Conservation (phyloP, 2,888 invertebrate species). For the Microchrysa polita region DNA sequence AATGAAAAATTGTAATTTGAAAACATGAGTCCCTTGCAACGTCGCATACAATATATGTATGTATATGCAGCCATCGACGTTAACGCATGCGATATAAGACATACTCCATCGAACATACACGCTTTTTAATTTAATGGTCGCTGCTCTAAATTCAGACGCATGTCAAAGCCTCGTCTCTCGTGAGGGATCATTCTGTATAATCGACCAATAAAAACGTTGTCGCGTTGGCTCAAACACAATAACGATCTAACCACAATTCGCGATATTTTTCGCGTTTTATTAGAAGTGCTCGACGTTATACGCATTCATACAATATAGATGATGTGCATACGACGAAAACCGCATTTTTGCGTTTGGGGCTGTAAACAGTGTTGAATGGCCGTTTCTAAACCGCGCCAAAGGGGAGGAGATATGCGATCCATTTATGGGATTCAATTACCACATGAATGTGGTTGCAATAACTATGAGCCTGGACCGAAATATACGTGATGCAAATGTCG, state of each 20-base stretch:
- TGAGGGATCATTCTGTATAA: background rate
- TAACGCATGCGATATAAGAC: too few relatives aligned
- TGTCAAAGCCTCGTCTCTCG: conserved; percentile 31
- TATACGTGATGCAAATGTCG: too few relatives aligned
- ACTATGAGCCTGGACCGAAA: background rate
- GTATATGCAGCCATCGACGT: too few relatives aligned
- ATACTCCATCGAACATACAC: background rate
- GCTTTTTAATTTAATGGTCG: conserved; percentile 35
- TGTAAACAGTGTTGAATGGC: background rate
- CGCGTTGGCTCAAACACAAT: conserved; percentile 27
- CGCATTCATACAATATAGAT: too few relatives aligned
- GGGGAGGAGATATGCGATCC: conserved; percentile 35
- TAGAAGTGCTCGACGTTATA: conserved; percentile 34
- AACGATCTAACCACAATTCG: conserved; percentile 47
- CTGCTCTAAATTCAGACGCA: conserved; percentile 48
- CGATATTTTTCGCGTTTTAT: conserved; percentile 51
- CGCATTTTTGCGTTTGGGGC: conserved; percentile 15
- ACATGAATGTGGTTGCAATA: conserved; percentile 19
- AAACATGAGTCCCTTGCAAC: too few relatives aligned
- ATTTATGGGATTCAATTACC: conserved; percentile 39
- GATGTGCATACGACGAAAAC: conserved; percentile 24
- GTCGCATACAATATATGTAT: too few relatives aligned
- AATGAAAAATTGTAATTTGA: too few relatives aligned
- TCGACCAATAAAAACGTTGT: conserved; percentile 38
- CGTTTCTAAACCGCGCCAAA: conserved; percentile 14